Base-by-base conservation (phyloP, 2,797 vertebrate species). In the Tiaroga cobitis region DNA sequence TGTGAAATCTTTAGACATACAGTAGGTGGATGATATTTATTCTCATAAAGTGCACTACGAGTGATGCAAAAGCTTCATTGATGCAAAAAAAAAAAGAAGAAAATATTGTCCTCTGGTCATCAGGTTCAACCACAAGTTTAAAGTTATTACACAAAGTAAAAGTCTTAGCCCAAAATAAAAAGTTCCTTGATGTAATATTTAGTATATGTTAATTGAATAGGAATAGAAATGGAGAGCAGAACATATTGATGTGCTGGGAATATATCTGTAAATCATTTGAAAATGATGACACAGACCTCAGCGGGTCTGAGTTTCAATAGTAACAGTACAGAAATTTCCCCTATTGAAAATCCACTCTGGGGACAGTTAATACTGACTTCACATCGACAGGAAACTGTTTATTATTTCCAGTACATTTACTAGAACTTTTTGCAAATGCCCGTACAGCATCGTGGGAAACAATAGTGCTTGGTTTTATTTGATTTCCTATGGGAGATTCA, bases 401-500 rank as follows among this genome's bases (percentile, higher is more conserved):
- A 39, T 76, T 88, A 68, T 78, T 85, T 81, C 74, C 15, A 37
- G 21, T 13, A 34, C 59, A 65, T 78, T 67, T 37, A 61, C 46
- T 8, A n/a, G 34, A 82, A 84, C 70, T 37, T 85, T 82, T 51
- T 85, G 72, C 82, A 75, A 75, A 84, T 63, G 46, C 81, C 46
- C 83, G 74, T 87, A 89, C 70, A 76, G 75, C 77, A 77, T 89
- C 78, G 84, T 89, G 68, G 83, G 87, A 89, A 89, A 88, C 84
- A 92, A 89, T 86, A 88, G 81, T 54, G 80, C 46, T 87, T 86
- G 86, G 86, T 86, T 87, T 87, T 88, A 86, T 85, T 87, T 90
- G 86, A 90, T 91, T 92, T 91, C 90, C 88, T 91, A 32, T 56
- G 90, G 85, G 87, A 89, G 85, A 82, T 82, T 89, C 82, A 90